A percentile compares a stretch with the other conserved stretches of the same genome.
Evolutionary conservation across 2,113 vertebrate species (phyloP).

Genomic region (Sitta europaea): DNA sequence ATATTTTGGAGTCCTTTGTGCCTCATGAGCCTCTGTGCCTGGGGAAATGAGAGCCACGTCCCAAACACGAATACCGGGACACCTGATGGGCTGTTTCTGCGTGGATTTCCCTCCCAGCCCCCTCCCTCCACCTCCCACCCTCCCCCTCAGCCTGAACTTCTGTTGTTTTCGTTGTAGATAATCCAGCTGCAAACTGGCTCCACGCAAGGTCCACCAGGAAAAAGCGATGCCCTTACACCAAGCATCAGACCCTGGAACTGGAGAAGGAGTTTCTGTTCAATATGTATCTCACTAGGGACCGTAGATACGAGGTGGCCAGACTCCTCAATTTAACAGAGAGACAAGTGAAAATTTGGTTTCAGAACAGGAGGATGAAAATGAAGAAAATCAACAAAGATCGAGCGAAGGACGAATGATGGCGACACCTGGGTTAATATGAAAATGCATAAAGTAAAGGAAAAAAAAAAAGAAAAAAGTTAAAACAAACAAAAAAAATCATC

Average conservation of each 20-base stretch:
- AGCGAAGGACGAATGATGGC: conserved; percentile 85
- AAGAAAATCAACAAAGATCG: conserved; percentile 98
- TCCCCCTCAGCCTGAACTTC: conserved; percentile 1
- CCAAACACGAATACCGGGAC: neutral
- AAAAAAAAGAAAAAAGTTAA: neutral
- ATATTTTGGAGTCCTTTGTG: conserved; percentile 51
- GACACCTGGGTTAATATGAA: neutral
- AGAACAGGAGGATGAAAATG: conserved; percentile 99
- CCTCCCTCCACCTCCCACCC: neutral
- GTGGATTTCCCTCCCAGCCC: neutral
- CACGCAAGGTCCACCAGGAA: conserved; percentile 97
- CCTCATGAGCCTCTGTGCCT: neutral
- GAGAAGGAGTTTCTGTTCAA: conserved; percentile 99
- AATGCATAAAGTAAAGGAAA: neutral
- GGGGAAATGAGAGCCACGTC: neutral
- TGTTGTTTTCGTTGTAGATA: conserved; percentile 77
- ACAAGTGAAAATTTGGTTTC: conserved; percentile 99
- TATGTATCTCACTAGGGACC: conserved; percentile 98
- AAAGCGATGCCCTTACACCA: conserved; percentile 96
- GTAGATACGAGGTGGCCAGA: conserved; percentile 94
- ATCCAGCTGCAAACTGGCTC: conserved; percentile 96
- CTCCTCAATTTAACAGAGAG: conserved; percentile 94
- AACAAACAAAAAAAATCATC: neutral
- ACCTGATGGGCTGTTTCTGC: neutral
- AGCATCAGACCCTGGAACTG: conserved; percentile 95